Base-by-base conservation (phyloP, 2,113 vertebrate species). In the Erythrocercus mccallii region DNA sequence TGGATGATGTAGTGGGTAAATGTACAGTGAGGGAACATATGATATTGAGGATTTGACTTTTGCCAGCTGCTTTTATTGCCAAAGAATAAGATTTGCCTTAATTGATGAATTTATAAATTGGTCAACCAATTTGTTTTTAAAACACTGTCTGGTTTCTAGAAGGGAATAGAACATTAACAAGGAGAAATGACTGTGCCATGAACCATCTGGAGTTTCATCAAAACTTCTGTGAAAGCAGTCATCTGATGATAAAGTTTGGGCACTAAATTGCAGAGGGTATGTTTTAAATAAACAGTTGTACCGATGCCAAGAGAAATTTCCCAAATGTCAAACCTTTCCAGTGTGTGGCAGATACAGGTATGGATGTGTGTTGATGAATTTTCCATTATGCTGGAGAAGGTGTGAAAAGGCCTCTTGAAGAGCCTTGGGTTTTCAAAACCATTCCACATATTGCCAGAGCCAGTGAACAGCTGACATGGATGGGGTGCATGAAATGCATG, bases 31-130 rank as follows among this genome's bases (percentile, higher is more conserved):
- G 64, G 77, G 93, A 72, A 95, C 87, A 72, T 37, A 70, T 45
- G 53, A 96, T 97, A 97, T 97, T 92, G 95, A 97, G 86, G 58
- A 86, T 97, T 96, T 96, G 83, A 97, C 97, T 88, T 98, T 96
- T 97, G 72, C 65, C 93, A 83, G 86, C 86, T 84, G 74, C 54
- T 96, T 95, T 90, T 97, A 94, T 94, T 95, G 94, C 71, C 79
- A 77, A 89, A 97, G 90, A 95, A 91, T 96, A 93, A 96, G 86
- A 64, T 92, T 97, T 94, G 65, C 90, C 96, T 97, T 97, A 96
- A 96, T 58, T 83, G 42, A 79, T 84, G 72, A 86, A 95, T 97
- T 97, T 96, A 92, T 96, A 95, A 96, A 96, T 92, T 82, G 61
- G 37, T 93, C 84, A 92, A 77, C 66, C n/a, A 71, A 58, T 88